phyloP scores from a whole-genome alignment of 2,888 invertebrate species.

The Cephonodes hylas region DNA sequence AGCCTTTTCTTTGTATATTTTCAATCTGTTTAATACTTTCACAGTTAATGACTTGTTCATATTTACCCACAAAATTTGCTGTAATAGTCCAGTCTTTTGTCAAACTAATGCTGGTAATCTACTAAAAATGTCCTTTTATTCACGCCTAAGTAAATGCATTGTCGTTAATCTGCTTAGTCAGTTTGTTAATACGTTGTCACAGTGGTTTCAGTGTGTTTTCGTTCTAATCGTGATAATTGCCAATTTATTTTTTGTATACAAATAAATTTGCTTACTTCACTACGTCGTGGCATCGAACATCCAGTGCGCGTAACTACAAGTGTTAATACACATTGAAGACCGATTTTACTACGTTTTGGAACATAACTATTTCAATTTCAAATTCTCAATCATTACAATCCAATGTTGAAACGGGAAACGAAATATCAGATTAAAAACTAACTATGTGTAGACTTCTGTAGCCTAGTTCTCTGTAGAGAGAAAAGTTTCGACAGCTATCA shows the following conservation, averaged over 20 bases:
- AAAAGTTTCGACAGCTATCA: constrained; percentile 20
- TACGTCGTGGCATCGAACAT: constrained; percentile 43
- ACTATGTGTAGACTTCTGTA: background rate
- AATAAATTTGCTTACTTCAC: constrained; percentile 8
- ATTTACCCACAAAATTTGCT: too few species aligned
- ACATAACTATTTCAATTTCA: background rate
- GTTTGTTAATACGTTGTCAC: constrained; percentile 25
- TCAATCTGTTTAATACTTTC: background rate
- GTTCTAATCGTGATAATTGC: constrained; percentile 27
- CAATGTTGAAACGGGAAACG: too few species aligned
- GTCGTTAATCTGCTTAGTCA: constrained; percentile 26
- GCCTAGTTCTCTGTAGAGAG: background rate
- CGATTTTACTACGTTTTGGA: constrained; percentile 12
- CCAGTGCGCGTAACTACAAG: constrained; percentile 48
- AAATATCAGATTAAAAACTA: background rate
- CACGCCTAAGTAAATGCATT: constrained; percentile 31
- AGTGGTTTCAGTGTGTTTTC: constrained; percentile 7
- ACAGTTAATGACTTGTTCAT: background rate
- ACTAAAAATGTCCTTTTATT: constrained; percentile 37
- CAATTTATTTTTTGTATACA: constrained; percentile 25
- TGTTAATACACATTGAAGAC: constrained; percentile 18
- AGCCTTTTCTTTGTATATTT: background rate
- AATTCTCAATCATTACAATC: background rate
- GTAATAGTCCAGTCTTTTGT: too few species aligned
- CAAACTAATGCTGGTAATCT: too few species aligned